Conservation (phyloP, 2,113 vertebrate genomes). For the Calidris pygmaea region DNA sequence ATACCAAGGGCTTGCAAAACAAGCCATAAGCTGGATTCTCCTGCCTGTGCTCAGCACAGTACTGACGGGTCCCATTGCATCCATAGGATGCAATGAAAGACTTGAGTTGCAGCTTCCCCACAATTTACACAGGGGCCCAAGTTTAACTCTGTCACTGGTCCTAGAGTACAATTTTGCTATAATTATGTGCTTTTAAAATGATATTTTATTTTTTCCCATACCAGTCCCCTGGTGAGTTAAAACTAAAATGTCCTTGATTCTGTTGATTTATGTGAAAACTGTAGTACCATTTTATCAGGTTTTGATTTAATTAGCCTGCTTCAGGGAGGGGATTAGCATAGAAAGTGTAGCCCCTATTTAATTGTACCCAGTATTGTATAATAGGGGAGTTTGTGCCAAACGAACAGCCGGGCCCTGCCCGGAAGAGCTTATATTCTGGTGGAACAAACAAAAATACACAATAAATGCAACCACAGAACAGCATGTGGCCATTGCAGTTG, state of each 20-base stretch:
- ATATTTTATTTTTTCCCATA: neutral
- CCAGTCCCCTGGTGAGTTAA: neutral
- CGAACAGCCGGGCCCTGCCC: neutral
- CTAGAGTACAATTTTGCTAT: neutral
- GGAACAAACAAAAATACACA: neutral
- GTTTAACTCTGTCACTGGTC: neutral
- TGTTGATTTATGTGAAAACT: slow-evolving; percentile 1
- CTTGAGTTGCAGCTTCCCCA: neutral
- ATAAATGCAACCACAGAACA: slow-evolving; percentile 22
- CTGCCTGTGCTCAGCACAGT: neutral
- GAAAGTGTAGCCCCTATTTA: neutral
- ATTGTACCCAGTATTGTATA: neutral
- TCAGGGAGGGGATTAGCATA: neutral
- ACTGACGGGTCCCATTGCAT: neutral
- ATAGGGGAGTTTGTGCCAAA: neutral
- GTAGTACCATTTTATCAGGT: neutral
- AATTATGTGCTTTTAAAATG: neutral
- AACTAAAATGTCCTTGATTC: neutral
- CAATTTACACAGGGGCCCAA: neutral
- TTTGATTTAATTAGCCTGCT: slow-evolving; percentile 26
- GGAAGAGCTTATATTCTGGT: neutral
- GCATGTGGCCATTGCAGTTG: neutral
- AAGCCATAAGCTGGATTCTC: neutral
- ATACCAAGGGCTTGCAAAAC: accelerated
- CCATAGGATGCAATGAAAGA: neutral